Conservation (phyloP, 1,140 invertebrate genomes). For the Achroia grisella region DNA sequence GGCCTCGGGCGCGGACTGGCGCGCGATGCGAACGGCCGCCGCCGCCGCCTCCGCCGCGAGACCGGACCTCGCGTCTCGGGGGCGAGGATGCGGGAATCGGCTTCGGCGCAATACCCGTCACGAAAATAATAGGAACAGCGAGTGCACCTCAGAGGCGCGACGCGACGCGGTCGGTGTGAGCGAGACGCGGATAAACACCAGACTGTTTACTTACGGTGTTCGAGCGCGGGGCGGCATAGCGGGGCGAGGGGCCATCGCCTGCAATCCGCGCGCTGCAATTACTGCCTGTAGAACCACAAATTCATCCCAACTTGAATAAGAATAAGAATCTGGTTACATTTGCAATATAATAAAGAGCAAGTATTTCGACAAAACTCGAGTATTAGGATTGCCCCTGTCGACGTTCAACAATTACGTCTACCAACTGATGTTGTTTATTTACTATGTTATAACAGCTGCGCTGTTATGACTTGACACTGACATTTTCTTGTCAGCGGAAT, state of each 20-base stretch:
- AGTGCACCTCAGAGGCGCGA: conserved; percentile 71
- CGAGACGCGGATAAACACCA: conserved; percentile 73
- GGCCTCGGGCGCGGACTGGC: conserved; percentile 61
- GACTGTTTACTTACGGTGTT: conserved; percentile 73
- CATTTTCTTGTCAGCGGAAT: too few species aligned
- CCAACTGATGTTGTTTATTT: too few species aligned
- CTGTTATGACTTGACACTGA: too few species aligned
- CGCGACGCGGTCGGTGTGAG: conserved; percentile 69
- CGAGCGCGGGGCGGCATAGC: conserved; percentile 48
- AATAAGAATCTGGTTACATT: background rate
- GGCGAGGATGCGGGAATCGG: conserved; percentile 72
- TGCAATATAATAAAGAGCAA: too few species aligned
- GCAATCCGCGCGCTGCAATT: conserved; percentile 72
- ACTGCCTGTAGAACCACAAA: conserved; percentile 57
- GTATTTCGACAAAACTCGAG: too few species aligned
- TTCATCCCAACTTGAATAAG: conserved; percentile 48
- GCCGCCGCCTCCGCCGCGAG: conserved; percentile 63
- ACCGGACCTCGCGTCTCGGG: conserved; percentile 70
- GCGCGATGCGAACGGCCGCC: conserved; percentile 60
- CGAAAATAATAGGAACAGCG: conserved; percentile 72
- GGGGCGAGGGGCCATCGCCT: conserved; percentile 57
- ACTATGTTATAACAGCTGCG: too few species aligned
- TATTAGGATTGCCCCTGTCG: too few species aligned
- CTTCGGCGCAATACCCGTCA: conserved; percentile 73
- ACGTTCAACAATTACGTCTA: too few species aligned